Evolutionary conservation across 2,113 vertebrate genomes (phyloP), one percentile per base, ranked within the genome.

Genomic region (Lasiurus cinereus): DNA sequence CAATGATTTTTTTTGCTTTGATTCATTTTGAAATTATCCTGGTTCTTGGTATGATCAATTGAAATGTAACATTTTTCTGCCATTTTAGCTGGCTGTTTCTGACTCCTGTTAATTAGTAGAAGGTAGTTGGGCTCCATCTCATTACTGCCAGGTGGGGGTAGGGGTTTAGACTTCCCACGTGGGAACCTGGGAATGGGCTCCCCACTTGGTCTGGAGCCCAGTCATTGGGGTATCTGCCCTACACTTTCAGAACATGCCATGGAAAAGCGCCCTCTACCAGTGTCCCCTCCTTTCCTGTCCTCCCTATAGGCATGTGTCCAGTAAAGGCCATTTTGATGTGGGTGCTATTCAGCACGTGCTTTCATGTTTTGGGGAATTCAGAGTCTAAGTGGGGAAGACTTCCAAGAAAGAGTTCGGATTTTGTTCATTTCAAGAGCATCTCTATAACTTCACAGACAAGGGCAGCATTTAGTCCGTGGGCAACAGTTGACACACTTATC

Each of bases 211-310:
- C 64, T 29, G 56, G 24, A n/a, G 8, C 1, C 10, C 15, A 2
- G 9, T 36, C 29, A 18, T 13, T 1, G 7, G 77, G 31, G 12
- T 79, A 36, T 10, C 46, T 27, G 18, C 36, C 39, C 21, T 6
- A 0, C 0, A 0, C n/a, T 21, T 73, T 33, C 10, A 5, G 33
- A 54, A 31, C 36, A 4, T 0, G 43, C 31, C 4, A 3, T 6
- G 24, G 29, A 62, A 18, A 88, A 76, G 56, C n/a, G 67, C 16
- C 59, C 66, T 78, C 46, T 27, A 5, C 18, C 54, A 27, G 70
- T 8, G 64, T 21, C 29, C 66, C 43, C 24, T 43, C 3, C 48
- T 50, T 12, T 29, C 31, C 50, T 66, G 52, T 24, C 56, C 77
- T 12, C 50, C 78, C 78, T 8, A 4, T 2, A 11, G 24, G 31